Evolutionary conservation across 2,797 vertebrate genomes (phyloP), one percentile per base, ranked within the genome.

Genomic region (Sebastes matsubarae): DNA sequence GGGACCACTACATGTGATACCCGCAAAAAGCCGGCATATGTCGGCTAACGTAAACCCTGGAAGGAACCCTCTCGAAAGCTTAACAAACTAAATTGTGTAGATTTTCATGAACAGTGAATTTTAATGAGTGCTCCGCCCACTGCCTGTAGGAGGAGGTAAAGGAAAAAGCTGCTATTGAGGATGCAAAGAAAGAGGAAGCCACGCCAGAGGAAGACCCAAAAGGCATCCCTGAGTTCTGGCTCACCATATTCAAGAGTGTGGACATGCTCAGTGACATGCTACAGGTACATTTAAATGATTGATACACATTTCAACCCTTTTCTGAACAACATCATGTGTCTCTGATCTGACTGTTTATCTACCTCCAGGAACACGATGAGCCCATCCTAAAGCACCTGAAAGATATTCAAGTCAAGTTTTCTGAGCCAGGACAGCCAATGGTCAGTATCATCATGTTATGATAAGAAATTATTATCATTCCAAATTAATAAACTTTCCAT

Each of bases 151-250:
- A 96, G 90, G 97, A 98, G 60, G 81, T 99, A 83, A 98, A 97
- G 92, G 97, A 96, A 88, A 99, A 97, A 89, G 96, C 96, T 68
- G 94, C 97, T 71, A 92, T 98, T 93, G 96, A 97, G 30, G 97
- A 98, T 66, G 96, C 97, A 77, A 97, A 97, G 89, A 96, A 96
- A 79, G 96, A 93, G 0, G 96, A 96, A 76, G 80, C 95, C 1
- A 85, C 88, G 1, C 94, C 96, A 75, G 96, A 96, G 76, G 93
- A 95, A 68, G 96, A 96, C 76, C 93, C 96, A 34, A 99, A 96
- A 94, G 98, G 99, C 88, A 97, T 99, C 78, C 99, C 98, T 1
- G 98, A 99, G 82, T 99, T 99, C 93, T 99, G 99, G 99, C 97
- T 99, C 64, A 99, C 98, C 72, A 97, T 99, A 91, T 99, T 99